Evolutionary conservation across 2,888 invertebrate species (phyloP).

Genomic region (Dione juno): DNA sequence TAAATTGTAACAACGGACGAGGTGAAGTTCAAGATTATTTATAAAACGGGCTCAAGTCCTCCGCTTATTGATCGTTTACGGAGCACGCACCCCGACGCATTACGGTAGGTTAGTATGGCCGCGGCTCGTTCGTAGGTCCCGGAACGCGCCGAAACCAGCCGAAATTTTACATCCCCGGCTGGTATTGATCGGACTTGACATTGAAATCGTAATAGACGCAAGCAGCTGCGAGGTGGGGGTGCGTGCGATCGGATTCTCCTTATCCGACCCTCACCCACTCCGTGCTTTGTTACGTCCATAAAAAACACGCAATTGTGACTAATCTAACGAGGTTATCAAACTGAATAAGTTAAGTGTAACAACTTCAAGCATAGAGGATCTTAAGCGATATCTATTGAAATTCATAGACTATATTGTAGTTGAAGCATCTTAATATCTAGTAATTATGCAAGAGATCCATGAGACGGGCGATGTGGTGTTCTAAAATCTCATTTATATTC

Average conservation of each 20-base stretch:
- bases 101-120: conserved; percentile 83
- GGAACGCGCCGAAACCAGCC: conserved; percentile 77
- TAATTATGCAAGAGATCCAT: conserved; percentile 77
- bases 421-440: conserved; percentile 54
- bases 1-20: conserved; percentile 62
- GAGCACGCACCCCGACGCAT: conserved; percentile 75
- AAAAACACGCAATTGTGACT: conserved; percentile 37
- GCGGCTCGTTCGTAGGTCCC: conserved; percentile 71
- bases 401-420: conserved; percentile 65
- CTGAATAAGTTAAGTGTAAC: background rate
- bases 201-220: conserved; percentile 80
- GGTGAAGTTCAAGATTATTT: conserved; percentile 83
- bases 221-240: conserved; percentile 79
- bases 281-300: conserved; percentile 45
- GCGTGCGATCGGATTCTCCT: conserved; percentile 63
- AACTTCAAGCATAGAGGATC: background rate
- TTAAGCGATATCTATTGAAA: conserved; percentile 59
- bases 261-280: conserved; percentile 59
- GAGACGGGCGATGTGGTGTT: conserved; percentile 70
- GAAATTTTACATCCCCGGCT: conserved; percentile 80
- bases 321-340: conserved; percentile 11
- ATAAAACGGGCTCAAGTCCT: conserved; percentile 74
- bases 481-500: conserved; percentile 83
- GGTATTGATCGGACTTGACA: conserved; percentile 83
- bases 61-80: conserved; percentile 77